Conservation (phyloP, 2,113 vertebrate species). For the Myiozetetes cayanensis region DNA sequence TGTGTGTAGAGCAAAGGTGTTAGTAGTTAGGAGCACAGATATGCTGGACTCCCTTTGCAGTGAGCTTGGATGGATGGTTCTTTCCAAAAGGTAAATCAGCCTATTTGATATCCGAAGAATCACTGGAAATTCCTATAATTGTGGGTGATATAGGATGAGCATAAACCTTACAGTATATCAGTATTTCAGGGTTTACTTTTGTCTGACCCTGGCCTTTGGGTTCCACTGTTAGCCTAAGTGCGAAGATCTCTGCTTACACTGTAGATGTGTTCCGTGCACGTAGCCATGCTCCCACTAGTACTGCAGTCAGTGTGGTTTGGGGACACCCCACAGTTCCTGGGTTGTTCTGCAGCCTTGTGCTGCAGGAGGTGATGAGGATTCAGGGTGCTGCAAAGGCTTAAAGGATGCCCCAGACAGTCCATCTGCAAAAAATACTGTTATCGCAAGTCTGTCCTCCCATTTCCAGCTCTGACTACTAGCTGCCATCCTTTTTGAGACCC, state of each 20-base stretch:
- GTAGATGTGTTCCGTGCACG: fast-evolving
- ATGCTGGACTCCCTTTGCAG: background rate
- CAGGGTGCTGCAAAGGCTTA: background rate
- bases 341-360: background rate
- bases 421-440: background rate
- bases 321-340: background rate
- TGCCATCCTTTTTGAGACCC: background rate
- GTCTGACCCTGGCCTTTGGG: background rate
- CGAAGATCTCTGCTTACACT: background rate
- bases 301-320: background rate
- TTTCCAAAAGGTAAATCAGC: background rate
- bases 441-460: background rate
- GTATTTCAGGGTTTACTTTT: background rate
- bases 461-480: background rate
- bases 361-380: background rate
- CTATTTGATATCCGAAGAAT: background rate
- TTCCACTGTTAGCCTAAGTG: fast-evolving
- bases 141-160: background rate
- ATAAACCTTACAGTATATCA: background rate
- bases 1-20: background rate
- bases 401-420: background rate
- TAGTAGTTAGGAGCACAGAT: background rate
- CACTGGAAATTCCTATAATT: background rate
- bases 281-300: background rate
- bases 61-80: background rate